phyloP scores from a whole-genome alignment of 1,140 invertebrate genomes.

The Pomacea maculata region DNA sequence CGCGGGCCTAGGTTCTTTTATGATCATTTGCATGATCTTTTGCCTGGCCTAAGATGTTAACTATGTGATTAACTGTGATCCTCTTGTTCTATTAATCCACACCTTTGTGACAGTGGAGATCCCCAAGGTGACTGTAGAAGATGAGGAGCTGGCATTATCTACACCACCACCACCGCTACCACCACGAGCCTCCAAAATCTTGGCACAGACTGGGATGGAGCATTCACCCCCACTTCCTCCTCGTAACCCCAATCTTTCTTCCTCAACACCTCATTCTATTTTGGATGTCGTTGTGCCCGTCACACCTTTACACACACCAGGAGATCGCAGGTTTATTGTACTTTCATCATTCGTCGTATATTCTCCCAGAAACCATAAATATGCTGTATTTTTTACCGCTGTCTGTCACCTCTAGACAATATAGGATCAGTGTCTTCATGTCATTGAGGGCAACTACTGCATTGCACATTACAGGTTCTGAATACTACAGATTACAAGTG shows the following conservation, averaged over 20 bases:
- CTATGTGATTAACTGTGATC: no score
- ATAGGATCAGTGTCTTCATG: no score
- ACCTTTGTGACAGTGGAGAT: conserved; percentile 1
- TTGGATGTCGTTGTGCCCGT: conserved; percentile 26
- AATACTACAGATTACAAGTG: no score
- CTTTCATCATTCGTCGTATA: no score
- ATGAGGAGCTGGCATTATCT: conserved; percentile 8
- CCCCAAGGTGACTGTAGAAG: conserved; percentile 10
- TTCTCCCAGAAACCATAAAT: not conserved
- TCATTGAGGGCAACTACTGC: no score
- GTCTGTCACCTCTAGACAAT: not conserved
- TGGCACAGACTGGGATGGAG: conserved; percentile 21
- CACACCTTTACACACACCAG: conserved; percentile 12
- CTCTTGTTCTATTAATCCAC: not conserved
- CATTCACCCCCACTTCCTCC: conserved; percentile 28
- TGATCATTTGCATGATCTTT: no score
- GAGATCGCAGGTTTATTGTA: conserved; percentile 16
- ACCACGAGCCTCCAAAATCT: conserved; percentile 21
- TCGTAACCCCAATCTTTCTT: conserved; percentile 12
- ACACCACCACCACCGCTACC: conserved; percentile 24
- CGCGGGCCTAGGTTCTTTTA: no score
- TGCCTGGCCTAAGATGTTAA: no score
- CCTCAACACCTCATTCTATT: not conserved
- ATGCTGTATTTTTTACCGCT: not conserved
- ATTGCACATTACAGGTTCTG: no score